phyloP scores from a whole-genome alignment of 2,888 invertebrate species.

The Candidula unifasciata region DNA sequence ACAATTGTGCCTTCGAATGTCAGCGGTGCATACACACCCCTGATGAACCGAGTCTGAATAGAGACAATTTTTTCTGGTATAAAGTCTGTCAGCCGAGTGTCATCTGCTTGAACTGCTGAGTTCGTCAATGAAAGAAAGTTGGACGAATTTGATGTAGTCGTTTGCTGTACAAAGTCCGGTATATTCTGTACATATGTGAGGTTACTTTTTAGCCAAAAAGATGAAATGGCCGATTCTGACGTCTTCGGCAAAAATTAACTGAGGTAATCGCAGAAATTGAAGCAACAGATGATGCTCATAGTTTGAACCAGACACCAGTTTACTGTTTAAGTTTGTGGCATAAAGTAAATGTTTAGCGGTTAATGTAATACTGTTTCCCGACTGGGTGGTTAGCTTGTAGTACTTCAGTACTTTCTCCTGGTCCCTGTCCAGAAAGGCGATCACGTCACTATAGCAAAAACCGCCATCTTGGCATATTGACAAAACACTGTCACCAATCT shows the following conservation, averaged over 20 bases:
- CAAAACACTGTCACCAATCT: slow-evolving; percentile 88
- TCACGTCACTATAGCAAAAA: slow-evolving; percentile 89
- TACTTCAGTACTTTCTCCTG: slow-evolving; percentile 85
- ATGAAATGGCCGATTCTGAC: slow-evolving; percentile 83
- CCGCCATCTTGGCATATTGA: slow-evolving; percentile 85
- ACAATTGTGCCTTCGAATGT: slow-evolving; percentile 91
- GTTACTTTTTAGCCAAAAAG: slow-evolving; percentile 11
- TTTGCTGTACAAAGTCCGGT: background rate
- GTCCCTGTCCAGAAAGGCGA: slow-evolving; percentile 92
- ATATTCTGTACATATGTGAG: background rate
- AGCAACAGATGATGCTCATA: background rate
- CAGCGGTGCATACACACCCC: slow-evolving; percentile 92
- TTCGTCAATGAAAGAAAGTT: background rate
- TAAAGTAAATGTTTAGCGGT: slow-evolving; percentile 89
- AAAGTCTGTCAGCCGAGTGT: background rate
- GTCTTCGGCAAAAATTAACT: slow-evolving; percentile 80
- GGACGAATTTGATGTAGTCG: background rate
- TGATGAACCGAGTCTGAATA: slow-evolving; percentile 82
- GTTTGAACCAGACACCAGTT: background rate
- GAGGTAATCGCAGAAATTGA: background rate
- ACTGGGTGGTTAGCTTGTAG: slow-evolving; percentile 85
- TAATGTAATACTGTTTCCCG: slow-evolving; percentile 86
- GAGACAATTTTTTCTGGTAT: slow-evolving; percentile 80
- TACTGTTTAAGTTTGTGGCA: slow-evolving; percentile 50
- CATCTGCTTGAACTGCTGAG: background rate